These are phyloP conservation scores for Melanotaenia pygmaea DNA, from an alignment of 2,797 vertebrate species.

Conservation along the genomic window DNA sequence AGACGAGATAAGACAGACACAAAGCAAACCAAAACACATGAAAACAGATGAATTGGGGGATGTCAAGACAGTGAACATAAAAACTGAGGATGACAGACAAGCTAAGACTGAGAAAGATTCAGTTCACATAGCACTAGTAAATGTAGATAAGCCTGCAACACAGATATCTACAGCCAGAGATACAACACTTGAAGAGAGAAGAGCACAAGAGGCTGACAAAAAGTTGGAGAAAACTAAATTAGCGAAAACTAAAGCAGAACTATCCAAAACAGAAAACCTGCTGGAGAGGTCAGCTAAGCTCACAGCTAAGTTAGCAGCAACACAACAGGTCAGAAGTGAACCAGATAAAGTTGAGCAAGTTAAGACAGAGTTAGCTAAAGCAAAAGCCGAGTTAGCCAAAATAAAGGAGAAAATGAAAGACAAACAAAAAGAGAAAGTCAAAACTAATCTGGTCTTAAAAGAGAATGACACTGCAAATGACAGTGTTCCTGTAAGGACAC, in stretches of 20 bases:
- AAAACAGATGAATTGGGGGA: constrained; percentile 24
- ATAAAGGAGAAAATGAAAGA: constrained; percentile 74
- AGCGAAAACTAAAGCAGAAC: constrained; percentile 28
- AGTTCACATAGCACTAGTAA: constrained; percentile 2
- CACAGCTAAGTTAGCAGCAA: constrained; percentile 28
- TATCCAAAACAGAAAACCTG: constrained; percentile 41
- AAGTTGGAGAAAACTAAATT: constrained; percentile 29
- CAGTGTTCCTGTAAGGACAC: not conserved
- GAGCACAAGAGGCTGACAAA: constrained; percentile 17
- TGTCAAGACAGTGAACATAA: constrained; percentile 31
- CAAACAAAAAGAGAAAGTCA: constrained; percentile 60
- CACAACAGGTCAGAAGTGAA: constrained; percentile 50
- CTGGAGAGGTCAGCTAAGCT: constrained; percentile 43
- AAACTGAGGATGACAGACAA: constrained; percentile 19
- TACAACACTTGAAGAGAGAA: constrained; percentile 13
- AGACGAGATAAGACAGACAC: constrained; percentile 26
- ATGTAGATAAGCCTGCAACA: constrained; percentile 10
- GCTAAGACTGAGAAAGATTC: constrained; percentile 20
- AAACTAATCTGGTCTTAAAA: constrained; percentile 22
- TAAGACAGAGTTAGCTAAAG: constrained; percentile 72
- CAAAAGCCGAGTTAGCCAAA: constrained; percentile 74
- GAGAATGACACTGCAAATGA: constrained; percentile 31
- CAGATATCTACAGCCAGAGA: constrained; percentile 6
- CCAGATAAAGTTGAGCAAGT: constrained; percentile 69
- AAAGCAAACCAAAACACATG: constrained; percentile 29